Evolutionary conservation across 2,888 invertebrate species (phyloP), one percentile per base, ranked within the genome.

Genomic region (Perithous albicinctus): DNA sequence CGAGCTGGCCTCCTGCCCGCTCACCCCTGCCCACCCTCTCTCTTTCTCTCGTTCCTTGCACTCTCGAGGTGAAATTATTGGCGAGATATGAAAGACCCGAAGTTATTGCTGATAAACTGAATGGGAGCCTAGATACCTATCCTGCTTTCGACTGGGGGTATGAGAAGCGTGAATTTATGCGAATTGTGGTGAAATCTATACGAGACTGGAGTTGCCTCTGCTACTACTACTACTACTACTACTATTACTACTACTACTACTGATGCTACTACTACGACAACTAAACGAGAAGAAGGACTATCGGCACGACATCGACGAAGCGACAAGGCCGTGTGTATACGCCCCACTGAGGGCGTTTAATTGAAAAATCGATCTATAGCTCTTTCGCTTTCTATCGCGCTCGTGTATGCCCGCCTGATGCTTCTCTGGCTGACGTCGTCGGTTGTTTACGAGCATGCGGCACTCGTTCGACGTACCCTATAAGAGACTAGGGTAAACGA

Each of bases 91-190:
- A 90, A 89, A 90, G 87, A 87, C 84, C 84, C 85, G 78, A 85
- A 91, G 90, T 91, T 91, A 91, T 91, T 88, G 89, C 89, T 88
- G 91, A 91, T 91, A 91, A 89, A 89, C 87, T 88, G 86, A 86
- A 87, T 88, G 85, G 86, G 82, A 84, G 85, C 48, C 79, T 76
- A 79, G 79, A 79, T 82, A 82, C 67, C 74, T 41, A 78, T 81
- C 74, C 59, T 72, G 51, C 70, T 59, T n/a, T 41, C 64, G 18
- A 10, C 46, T 6, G 23, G 54, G n/a, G 72, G 64, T 23, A 43
- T 43, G 51, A 64, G 63, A 73, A 76, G 82, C 79, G 79, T 76
- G 79, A 82, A 82, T 82, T 82, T 79, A 82, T 82, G 82, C 78
- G 82, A 82, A 82, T 76, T 75, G 76, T 67, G 76, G 78, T 79